Evolutionary conservation across 1,140 invertebrate species (phyloP), one percentile per base, ranked within the genome.

Genomic region (Andrena cerasifolii): DNA sequence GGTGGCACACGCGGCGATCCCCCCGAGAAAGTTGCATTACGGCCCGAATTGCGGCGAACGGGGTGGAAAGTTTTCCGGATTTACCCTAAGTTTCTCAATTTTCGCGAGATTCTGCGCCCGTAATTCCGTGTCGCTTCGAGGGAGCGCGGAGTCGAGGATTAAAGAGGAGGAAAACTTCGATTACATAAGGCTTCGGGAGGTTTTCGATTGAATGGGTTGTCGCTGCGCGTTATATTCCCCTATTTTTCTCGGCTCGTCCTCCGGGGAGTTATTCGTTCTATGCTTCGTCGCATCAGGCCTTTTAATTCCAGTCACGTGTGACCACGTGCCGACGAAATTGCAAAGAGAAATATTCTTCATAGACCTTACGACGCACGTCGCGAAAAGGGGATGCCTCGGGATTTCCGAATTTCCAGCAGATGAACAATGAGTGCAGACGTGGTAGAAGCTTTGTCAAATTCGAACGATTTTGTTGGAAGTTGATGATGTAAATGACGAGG

Each of bases 291-390:
- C 5, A 1, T 21, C 3, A 16, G 10, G 36, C 21, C 68, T 51
- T 51, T 12, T 66, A 65, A 81, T 78, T 66, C 59, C 21, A 10
- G 45, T 81, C 74, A 65, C 73, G 43, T 31, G n/a, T 79, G 14
- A 24, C n/a, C 45, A 5, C 51, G 45, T 66, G n/a, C 43, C 26
- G 53, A 40, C 53, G 33, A 62, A 71, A 62, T 77, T 51, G 31
- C 75, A 0, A 28, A 36, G 53, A n/a, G 53, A 24, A 31, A 33
- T n/a, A n/a, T 12, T 68, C 45, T 47, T 81, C 63, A 61, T 53
- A 26, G 61, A 66, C 28, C 6, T 66, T 16, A 56, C 18, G 10
- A 21, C 18, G n/a, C 26, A 3, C 33, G 6, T 16, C 31, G 1
- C 1, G 8, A 10, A 3, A 14, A 12, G 1, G 2, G 33, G 4